These are phyloP conservation scores for Cinclus mexicanus DNA, from an alignment of 2,113 vertebrate genomes.

Conservation along the genomic window DNA sequence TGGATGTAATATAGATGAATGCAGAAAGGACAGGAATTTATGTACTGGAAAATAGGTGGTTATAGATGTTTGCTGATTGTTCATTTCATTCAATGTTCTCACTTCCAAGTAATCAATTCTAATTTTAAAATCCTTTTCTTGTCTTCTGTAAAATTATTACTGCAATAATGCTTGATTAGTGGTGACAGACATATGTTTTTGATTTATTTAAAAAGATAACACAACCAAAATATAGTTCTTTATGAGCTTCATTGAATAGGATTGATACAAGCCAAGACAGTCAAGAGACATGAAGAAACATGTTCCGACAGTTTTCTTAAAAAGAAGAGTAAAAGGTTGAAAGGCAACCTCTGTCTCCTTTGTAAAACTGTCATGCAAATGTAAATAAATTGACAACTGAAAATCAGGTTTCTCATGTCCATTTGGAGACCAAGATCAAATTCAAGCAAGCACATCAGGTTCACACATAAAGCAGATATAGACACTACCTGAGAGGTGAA, in stretches of 20 bases:
- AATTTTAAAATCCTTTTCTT: not conserved
- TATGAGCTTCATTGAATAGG: not conserved
- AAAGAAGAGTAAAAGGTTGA: not conserved
- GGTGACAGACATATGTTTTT: not conserved
- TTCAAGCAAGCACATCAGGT: not conserved
- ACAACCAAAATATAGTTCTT: not conserved
- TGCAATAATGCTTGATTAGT: not conserved
- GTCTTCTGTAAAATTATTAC: not conserved
- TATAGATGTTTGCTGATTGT: not conserved
- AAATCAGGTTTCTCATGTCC: not conserved
- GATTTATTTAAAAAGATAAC: not conserved
- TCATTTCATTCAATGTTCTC: not conserved
- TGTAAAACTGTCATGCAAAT: not conserved
- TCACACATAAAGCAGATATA: not conserved
- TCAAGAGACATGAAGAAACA: not conserved
- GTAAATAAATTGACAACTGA: not conserved
- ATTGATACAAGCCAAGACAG: not conserved
- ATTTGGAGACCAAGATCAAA: not conserved
- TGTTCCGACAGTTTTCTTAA: not conserved
- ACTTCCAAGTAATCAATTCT: not conserved
- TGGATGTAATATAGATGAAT: not conserved
- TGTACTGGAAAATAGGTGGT: not conserved
- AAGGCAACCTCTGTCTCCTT: not conserved
- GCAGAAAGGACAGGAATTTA: not conserved
- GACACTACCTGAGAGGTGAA: not conserved